Percentiles rank a stretch among this genome's conserved stretches.
Evolutionary conservation across 2,113 vertebrate species (phyloP).

Genomic region (Tapirus terrestris): DNA sequence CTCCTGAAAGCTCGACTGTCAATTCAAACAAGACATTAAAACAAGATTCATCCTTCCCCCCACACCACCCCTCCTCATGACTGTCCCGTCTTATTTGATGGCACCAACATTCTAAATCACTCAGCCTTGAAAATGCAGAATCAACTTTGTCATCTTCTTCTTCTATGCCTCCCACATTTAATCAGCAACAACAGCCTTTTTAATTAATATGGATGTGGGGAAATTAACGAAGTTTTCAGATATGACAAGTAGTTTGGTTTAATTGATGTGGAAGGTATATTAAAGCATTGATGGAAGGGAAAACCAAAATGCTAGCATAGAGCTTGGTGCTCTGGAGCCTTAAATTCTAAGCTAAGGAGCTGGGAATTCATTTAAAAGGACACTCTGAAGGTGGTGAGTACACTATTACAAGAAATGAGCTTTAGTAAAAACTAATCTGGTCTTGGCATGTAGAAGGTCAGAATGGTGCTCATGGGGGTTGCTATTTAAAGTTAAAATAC

Average conservation of each 20-base stretch:
- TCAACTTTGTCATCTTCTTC: constrained; percentile 52
- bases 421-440: background rate
- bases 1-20: background rate
- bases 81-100: constrained; percentile 1
- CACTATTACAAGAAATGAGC: background rate
- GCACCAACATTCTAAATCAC: constrained; percentile 36
- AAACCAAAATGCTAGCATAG: background rate
- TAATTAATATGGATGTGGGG: constrained; percentile 66
- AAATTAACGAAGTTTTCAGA: constrained; percentile 73
- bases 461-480: background rate
- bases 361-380: background rate
- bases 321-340: background rate
- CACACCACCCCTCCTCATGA: background rate
- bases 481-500: background rate
- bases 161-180: constrained; percentile 62
- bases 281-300: background rate
- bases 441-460: background rate
- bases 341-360: background rate
- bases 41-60: background rate
- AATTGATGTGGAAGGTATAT: constrained; percentile 44
- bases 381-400: background rate
- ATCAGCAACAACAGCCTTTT: constrained; percentile 65
- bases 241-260: constrained; percentile 51
- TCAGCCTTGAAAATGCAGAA: constrained; percentile 59
- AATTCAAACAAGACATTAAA: background rate